These are phyloP conservation scores for Heteromurus nitidus DNA, from an alignment of 2,888 invertebrate genomes.

Conservation along the genomic window DNA sequence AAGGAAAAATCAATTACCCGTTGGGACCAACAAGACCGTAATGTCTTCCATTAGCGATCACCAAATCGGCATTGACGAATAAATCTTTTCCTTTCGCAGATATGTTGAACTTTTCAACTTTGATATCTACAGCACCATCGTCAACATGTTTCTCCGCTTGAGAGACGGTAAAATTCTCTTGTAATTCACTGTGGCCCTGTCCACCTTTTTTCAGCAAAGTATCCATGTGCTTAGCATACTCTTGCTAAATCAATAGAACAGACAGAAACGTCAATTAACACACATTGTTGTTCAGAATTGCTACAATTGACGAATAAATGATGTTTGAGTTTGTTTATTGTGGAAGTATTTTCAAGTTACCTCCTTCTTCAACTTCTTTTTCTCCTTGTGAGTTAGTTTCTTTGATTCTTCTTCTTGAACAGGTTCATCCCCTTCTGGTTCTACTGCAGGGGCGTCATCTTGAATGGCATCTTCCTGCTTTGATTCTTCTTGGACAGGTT, in stretches of 20 bases:
- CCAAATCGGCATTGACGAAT: constrained; percentile 94
- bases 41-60: constrained; percentile 93
- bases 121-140: constrained; percentile 97
- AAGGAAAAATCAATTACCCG: too few relatives aligned
- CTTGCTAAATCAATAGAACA: constrained; percentile 80
- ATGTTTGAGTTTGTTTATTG: too few relatives aligned
- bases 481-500: constrained; percentile 30
- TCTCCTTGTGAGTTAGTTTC: constrained; percentile 92
- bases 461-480: constrained; percentile 61
- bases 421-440: constrained; percentile 61
- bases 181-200: constrained; percentile 91
- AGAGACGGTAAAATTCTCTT: constrained; percentile 96
- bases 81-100: constrained; percentile 97
- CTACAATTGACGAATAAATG: background rate
- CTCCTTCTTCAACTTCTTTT: constrained; percentile 89
- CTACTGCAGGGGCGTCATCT: constrained; percentile 45
- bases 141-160: constrained; percentile 80
- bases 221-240: constrained; percentile 92
- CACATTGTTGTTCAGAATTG: background rate
- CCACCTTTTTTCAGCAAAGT: constrained; percentile 89
- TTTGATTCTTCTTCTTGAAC: constrained; percentile 76
- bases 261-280: constrained; percentile 22
- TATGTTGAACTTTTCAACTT: constrained; percentile 98
- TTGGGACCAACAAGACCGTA: constrained; percentile 99
- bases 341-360: too few relatives aligned